Evolutionary conservation across 2,888 invertebrate genomes (phyloP).

Genomic region (Cremastobaeus sp.): DNA sequence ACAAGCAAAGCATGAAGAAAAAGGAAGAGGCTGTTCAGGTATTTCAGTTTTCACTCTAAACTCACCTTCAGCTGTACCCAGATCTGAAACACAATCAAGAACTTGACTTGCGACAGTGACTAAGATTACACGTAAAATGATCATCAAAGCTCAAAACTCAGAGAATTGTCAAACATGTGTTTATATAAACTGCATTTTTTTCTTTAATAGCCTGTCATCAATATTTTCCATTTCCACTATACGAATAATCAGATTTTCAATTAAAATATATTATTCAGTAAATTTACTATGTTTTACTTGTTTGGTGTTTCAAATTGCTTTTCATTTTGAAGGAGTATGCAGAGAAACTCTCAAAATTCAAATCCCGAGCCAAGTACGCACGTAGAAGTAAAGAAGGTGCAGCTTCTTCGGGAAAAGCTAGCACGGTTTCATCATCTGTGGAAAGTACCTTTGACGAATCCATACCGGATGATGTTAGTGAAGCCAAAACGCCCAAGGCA

Average conservation of each 20-base stretch:
- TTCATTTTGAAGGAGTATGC: conserved; percentile 74
- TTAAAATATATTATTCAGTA: no score
- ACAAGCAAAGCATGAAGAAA: conserved; percentile 73
- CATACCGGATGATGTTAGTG: conserved; percentile 70
- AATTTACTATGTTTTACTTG: not conserved
- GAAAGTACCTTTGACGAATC: conserved; percentile 63
- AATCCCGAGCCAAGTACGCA: conserved; percentile 75
- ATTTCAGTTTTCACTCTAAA: conserved; percentile 32
- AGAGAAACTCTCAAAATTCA: conserved; percentile 76
- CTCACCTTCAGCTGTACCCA: no score
- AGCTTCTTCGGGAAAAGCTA: conserved; percentile 66
- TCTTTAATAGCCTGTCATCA: no score
- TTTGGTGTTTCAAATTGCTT: not conserved
- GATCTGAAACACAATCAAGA: no score
- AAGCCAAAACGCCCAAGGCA: conserved; percentile 75
- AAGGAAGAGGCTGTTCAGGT: conserved; percentile 77
- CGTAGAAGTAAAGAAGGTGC: conserved; percentile 69
- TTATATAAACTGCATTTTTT: no score
- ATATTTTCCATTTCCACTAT: no score
- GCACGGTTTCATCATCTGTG: conserved; percentile 64
- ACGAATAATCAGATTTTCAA: no score
- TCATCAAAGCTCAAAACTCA: no score
- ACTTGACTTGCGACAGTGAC: no score
- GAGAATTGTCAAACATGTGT: no score
- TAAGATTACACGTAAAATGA: no score